Percentiles rank a stretch among this genome's conserved stretches.
These are phyloP conservation scores for Todiramphus saurophagus DNA, from an alignment of 2,113 vertebrate genomes.

Conservation along the genomic window DNA sequence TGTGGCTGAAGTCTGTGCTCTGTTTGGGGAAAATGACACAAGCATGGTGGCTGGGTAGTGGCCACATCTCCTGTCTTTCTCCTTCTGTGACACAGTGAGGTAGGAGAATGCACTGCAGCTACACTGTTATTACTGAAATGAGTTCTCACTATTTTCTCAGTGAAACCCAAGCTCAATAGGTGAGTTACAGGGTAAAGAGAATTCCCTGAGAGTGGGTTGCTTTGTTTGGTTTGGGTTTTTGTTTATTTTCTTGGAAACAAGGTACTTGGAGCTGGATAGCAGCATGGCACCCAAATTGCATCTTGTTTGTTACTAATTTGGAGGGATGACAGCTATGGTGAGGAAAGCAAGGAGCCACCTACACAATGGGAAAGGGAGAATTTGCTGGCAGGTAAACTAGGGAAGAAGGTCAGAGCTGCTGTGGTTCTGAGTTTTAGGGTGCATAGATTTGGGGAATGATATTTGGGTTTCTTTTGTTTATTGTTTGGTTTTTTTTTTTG, in stretches of 20 bases:
- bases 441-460: neutral
- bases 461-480: fast-evolving
- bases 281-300: neutral
- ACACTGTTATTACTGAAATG: neutral
- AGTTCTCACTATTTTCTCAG: neutral
- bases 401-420: neutral
- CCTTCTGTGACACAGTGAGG: neutral
- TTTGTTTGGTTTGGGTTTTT: neutral
- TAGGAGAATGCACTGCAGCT: neutral
- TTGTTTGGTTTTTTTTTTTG: neutral
- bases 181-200: neutral
- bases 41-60: neutral
- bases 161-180: neutral
- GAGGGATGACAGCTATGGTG: neutral
- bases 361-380: neutral
- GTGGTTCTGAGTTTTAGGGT: neutral
- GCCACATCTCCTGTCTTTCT: neutral
- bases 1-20: neutral
- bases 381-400: neutral
- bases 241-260: neutral
- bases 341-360: neutral
- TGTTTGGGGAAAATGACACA: neutral
- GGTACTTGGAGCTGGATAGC: neutral
- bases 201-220: neutral
- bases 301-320: neutral